Conservation (phyloP, 2,888 invertebrate species). For the Euzophera pinguis region DNA sequence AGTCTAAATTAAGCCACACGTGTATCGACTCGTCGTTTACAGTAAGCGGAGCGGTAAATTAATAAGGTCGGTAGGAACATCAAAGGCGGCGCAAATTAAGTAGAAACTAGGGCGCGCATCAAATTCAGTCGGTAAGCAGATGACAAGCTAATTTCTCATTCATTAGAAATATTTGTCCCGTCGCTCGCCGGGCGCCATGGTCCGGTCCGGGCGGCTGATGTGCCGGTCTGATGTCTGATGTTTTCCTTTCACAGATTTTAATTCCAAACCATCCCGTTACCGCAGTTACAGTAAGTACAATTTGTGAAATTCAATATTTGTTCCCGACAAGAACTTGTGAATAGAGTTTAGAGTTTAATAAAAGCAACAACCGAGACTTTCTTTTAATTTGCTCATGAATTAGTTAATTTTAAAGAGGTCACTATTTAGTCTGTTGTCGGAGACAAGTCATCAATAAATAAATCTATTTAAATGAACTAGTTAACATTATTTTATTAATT, state of each 20-base stretch:
- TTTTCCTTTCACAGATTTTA: background rate
- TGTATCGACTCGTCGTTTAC: background rate
- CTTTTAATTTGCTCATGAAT: background rate
- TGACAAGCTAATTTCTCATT: background rate
- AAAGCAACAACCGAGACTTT: background rate
- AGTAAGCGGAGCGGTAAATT: conserved; percentile 5
- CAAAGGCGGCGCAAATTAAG: conserved; percentile 7
- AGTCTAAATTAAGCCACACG: background rate
- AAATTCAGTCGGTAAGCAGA: background rate
- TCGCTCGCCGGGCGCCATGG: background rate
- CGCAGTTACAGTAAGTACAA: background rate
- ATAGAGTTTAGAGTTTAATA: background rate
- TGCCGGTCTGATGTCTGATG: background rate
- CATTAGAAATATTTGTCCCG: background rate
- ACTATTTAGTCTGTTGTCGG: no score
- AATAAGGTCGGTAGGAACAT: background rate
- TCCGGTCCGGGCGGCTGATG: no score
- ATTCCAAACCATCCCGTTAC: background rate
- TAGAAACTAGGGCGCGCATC: conserved; percentile 8
- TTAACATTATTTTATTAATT: no score
- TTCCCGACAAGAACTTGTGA: background rate
- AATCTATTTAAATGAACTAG: background rate
- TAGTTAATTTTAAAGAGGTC: no score
- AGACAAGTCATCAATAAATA: no score
- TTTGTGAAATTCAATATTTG: conserved; percentile 1